Conservation (phyloP, 2,888 invertebrate species). For the Bibio marci region DNA sequence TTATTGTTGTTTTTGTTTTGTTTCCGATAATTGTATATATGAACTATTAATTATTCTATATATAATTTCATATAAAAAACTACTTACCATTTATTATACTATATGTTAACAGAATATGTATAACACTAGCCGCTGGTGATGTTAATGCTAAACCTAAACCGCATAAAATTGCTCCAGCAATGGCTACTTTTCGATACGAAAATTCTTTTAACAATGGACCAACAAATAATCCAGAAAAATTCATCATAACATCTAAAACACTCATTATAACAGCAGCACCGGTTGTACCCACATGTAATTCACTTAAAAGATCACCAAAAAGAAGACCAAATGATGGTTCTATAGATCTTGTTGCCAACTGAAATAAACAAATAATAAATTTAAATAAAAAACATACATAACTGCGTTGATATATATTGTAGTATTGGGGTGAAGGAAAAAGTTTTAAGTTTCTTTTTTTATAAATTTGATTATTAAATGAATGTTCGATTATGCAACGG, state of each 20-base stretch:
- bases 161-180: conserved; percentile 47
- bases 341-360: conserved; percentile 63
- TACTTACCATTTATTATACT: conserved; percentile 55
- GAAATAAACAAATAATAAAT: conserved; percentile 22
- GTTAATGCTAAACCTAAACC: conserved; percentile 48
- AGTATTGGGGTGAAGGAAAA: too few relatives aligned
- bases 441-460: too few relatives aligned
- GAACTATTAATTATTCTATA: too few relatives aligned
- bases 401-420: too few relatives aligned
- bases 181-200: conserved; percentile 52
- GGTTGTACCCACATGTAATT: conserved; percentile 54
- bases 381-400: background rate
- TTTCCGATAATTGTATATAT: too few relatives aligned
- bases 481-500: too few relatives aligned
- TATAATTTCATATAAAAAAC: too few relatives aligned
- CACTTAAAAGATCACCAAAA: conserved; percentile 53
- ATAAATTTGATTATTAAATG: too few relatives aligned
- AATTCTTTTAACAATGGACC: conserved; percentile 60
- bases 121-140: conserved; percentile 51
- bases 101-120: conserved; percentile 51
- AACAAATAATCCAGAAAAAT: conserved; percentile 61
- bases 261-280: conserved; percentile 61
- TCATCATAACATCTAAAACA: conserved; percentile 56
- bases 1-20: too few relatives aligned
- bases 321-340: conserved; percentile 67